Evolutionary conservation across 35 echinoderm and acorn worm species (phyloP), one percentile per base, ranked within the genome.

Genomic region (Apostichopus japonicus): DNA sequence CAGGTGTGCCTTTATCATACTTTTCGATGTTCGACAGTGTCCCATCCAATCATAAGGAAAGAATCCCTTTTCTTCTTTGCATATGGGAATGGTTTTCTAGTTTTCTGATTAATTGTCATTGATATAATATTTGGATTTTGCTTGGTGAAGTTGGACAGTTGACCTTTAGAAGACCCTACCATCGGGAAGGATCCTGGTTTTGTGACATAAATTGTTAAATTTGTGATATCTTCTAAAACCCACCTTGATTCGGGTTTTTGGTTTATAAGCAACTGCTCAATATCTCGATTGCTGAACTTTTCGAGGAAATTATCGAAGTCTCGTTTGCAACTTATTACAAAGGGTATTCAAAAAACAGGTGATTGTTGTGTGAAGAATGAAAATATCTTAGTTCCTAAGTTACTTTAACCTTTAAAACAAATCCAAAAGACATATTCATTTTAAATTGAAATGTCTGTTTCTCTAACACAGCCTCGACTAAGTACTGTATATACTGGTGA

Each of bases 21-120:
- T n/a, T n/a, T n/a, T n/a, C n/a, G n/a, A n/a, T n/a, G n/a, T n/a
- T n/a, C n/a, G n/a, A n/a, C n/a, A n/a, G n/a, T n/a, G n/a, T n/a
- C 86, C 1, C 4, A 95, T 16, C 91, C 94, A 95, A 16, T 95
- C 84, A 24, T 95, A 95, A 15, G 92, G 78, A 58, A 95, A 95
- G 23, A 93, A 95, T 0, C 88, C 93, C 21, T 94, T 92, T 5
- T 53, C 24, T 44, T 80, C 15, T 16, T 25, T 14, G 21, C 23
- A 86, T n/a, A n/a, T n/a, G n/a, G n/a, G n/a, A n/a, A 91, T 21
- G 87, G 77, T 72, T 70, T 4, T 16, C 22, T 1, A 2, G 53
- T 84, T 59, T 63, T 16, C 8, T n/a, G 58, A 54, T 79, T 80
- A n/a, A 13, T 78, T 52, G 19, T n/a, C 27, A 88, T 27, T 23